phyloP scores from a whole-genome alignment of 2,113 vertebrate species.

The Hydrolagus affinis region DNA sequence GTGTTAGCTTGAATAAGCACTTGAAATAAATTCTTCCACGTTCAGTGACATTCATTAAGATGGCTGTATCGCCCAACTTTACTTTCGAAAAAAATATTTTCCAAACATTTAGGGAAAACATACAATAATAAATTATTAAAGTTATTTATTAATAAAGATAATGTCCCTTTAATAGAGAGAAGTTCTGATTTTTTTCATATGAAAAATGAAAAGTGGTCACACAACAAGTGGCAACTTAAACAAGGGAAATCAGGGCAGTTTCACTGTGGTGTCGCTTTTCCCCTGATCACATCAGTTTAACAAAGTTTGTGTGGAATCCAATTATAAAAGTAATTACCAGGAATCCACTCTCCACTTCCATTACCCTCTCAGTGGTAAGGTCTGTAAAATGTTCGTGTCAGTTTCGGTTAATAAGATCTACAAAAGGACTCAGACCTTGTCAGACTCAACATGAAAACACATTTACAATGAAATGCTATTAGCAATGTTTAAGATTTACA shows the following conservation, averaged over 20 bases:
- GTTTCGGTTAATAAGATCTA: slow-evolving; percentile 1
- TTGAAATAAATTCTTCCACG: too few relatives aligned
- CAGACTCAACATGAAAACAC: background rate
- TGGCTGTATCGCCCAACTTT: too few relatives aligned
- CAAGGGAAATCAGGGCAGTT: background rate
- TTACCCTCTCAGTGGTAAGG: background rate
- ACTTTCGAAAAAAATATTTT: too few relatives aligned
- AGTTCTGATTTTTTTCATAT: background rate
- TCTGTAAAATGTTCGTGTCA: background rate
- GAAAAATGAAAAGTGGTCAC: background rate
- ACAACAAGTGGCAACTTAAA: background rate
- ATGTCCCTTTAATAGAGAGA: background rate
- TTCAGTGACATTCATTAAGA: too few relatives aligned
- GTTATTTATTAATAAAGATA: background rate
- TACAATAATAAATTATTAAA: too few relatives aligned
- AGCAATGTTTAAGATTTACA: background rate
- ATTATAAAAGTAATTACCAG: slow-evolving; percentile 30
- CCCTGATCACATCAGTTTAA: slow-evolving; percentile 21
- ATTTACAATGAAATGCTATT: background rate
- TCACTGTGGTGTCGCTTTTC: background rate
- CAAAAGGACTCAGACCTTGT: background rate
- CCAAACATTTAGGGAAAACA: too few relatives aligned
- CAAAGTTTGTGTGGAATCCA: slow-evolving; percentile 7
- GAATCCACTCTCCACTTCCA: background rate
- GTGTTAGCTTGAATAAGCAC: too few relatives aligned